These are phyloP conservation scores for Xestia sexstrigata DNA, from an alignment of 2,888 invertebrate genomes.

Conservation along the genomic window DNA sequence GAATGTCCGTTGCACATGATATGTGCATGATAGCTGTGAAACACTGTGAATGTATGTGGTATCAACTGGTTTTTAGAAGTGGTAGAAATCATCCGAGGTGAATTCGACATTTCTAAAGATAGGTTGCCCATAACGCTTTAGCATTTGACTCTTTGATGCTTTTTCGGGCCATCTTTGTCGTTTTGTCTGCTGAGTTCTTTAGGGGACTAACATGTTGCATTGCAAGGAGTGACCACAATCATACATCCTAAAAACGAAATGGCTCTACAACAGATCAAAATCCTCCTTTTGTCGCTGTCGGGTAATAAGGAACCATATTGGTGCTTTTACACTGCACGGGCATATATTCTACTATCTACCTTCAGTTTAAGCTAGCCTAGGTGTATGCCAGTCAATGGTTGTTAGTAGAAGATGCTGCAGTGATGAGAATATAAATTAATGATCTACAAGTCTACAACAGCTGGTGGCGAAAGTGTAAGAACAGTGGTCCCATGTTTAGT, in stretches of 20 bases:
- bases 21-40: conserved; percentile 41
- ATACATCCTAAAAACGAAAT: not conserved
- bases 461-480: not conserved
- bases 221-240: not conserved
- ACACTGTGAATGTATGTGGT: conserved; percentile 26
- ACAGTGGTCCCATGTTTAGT: not conserved
- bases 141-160: not conserved
- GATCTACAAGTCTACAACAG: not conserved
- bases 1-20: conserved; percentile 36
- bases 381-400: not conserved
- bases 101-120: conserved; percentile 11
- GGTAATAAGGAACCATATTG: not conserved
- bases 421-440: not conserved
- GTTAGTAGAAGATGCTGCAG: not conserved
- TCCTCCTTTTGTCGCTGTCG: not conserved
- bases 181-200: not conserved
- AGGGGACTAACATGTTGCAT: not conserved
- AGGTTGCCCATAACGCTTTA: not conserved
- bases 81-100: conserved; percentile 32
- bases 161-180: not conserved
- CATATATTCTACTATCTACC: not conserved
- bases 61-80: conserved; percentile 46
- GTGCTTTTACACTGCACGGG: not conserved
- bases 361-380: not conserved
- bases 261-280: not conserved